These are phyloP conservation scores for Drosophila neocordata DNA, from an alignment of 1,140 invertebrate species.

Conservation along the genomic window DNA sequence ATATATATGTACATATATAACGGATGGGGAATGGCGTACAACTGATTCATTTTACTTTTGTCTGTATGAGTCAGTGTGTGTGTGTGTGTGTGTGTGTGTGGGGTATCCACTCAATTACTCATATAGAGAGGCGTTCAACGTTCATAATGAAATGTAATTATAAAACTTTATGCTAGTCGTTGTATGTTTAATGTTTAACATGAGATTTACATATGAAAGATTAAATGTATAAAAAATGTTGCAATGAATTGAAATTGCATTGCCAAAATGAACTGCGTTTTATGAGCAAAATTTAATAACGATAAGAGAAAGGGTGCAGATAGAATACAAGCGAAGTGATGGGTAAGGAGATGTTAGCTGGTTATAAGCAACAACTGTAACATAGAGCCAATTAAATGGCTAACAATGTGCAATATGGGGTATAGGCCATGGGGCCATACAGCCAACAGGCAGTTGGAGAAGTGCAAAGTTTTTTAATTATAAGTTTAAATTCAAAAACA, in stretches of 20 bases:
- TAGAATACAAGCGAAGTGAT: constrained; percentile 18
- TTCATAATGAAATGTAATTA: constrained; percentile 75
- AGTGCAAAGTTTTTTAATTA: constrained; percentile 76
- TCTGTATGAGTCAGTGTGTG: neutral
- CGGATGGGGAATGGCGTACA: constrained; percentile 11
- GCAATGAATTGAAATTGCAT: constrained; percentile 64
- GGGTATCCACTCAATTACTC: constrained; percentile 41
- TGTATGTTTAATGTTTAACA: constrained; percentile 78
- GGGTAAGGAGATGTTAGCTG: neutral
- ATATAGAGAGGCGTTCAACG: constrained; percentile 39
- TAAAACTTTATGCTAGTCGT: constrained; percentile 72
- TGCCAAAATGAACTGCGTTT: constrained; percentile 14
- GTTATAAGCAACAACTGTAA: constrained; percentile 56
- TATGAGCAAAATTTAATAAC: neutral
- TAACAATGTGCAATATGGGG: constrained; percentile 60
- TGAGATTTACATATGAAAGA: constrained; percentile 77
- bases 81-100: constrained; percentile 14
- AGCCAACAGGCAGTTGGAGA: neutral
- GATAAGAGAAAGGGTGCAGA: neutral
- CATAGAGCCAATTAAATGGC: constrained; percentile 78
- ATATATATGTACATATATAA: constrained; percentile 48
- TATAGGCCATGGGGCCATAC: constrained; percentile 15
- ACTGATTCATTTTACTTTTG: neutral
- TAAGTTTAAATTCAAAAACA: constrained; percentile 81
- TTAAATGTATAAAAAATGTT: constrained; percentile 59